Evolutionary conservation across 2,113 vertebrate genomes (phyloP).

Genomic region (Opisthocomus hoazin): DNA sequence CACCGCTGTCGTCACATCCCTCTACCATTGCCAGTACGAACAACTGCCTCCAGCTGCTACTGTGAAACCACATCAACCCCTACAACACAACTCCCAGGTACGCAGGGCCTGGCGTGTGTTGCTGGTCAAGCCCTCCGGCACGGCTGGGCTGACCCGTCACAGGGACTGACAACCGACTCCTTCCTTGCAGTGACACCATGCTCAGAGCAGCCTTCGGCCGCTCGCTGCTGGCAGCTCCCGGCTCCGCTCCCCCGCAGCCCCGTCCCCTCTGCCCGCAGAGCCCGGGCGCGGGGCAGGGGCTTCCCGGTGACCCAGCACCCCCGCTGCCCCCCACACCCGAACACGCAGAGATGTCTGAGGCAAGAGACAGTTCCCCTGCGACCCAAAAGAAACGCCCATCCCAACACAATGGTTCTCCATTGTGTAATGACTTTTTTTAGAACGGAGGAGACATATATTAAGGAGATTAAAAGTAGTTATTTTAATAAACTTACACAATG

Average conservation of each 20-base stretch:
- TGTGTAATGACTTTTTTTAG: background rate
- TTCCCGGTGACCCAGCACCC: rapidly evolving
- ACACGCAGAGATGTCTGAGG: background rate
- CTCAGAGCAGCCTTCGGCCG: background rate
- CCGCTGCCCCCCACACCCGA: rapidly evolving
- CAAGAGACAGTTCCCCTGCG: rapidly evolving
- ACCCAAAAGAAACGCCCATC: background rate
- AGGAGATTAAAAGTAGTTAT: background rate
- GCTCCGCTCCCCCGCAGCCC: background rate
- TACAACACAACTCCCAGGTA: rapidly evolving
- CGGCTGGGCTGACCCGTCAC: no score
- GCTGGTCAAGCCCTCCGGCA: background rate
- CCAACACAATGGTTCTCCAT: background rate
- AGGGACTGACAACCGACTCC: background rate
- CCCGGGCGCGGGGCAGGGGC: rapidly evolving
- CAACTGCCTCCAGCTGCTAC: background rate
- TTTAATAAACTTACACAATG: background rate
- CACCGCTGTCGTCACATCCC: rapidly evolving
- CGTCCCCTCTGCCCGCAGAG: background rate
- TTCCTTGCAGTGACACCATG: background rate
- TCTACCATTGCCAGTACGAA: background rate
- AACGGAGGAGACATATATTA: background rate
- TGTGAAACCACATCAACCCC: background rate
- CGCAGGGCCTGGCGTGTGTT: rapidly evolving
- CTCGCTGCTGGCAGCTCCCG: background rate